Evolutionary conservation across 2,113 vertebrate species (phyloP).

Genomic region (Arenaria interpres): DNA sequence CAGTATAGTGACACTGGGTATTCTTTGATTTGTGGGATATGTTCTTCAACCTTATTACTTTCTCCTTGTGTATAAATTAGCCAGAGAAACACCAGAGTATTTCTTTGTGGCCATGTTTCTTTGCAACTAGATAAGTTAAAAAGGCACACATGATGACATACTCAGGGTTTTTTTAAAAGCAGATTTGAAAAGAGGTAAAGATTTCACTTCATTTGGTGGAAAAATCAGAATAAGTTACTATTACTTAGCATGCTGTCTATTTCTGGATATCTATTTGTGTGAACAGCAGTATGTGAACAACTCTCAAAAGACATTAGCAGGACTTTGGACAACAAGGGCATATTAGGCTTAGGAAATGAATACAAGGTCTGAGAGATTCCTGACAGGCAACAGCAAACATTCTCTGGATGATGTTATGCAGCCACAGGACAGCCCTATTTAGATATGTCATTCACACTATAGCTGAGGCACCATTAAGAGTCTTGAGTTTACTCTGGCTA

Average conservation of each 20-base stretch:
- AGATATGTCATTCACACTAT: conserved; percentile 76
- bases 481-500: conserved; percentile 65
- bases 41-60: conserved; percentile 17
- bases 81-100: neutral
- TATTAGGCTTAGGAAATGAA: neutral
- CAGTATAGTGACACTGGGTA: neutral
- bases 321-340: neutral
- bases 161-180: neutral
- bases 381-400: conserved; percentile 49
- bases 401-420: conserved; percentile 56
- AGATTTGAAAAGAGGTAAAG: neutral
- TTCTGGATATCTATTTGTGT: neutral
- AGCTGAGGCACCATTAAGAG: conserved; percentile 52
- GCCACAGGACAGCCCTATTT: conserved; percentile 63
- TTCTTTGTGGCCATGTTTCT: neutral
- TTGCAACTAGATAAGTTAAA: neutral
- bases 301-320: neutral
- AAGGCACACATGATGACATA: neutral
- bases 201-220: neutral
- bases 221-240: neutral
- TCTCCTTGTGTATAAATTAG: conserved; percentile 12
- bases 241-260: neutral
- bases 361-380: neutral
- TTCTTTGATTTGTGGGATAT: neutral
- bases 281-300: neutral